Evolutionary conservation across 2,797 vertebrate genomes (phyloP).

Genomic region (Decapterus maruadsi): DNA sequence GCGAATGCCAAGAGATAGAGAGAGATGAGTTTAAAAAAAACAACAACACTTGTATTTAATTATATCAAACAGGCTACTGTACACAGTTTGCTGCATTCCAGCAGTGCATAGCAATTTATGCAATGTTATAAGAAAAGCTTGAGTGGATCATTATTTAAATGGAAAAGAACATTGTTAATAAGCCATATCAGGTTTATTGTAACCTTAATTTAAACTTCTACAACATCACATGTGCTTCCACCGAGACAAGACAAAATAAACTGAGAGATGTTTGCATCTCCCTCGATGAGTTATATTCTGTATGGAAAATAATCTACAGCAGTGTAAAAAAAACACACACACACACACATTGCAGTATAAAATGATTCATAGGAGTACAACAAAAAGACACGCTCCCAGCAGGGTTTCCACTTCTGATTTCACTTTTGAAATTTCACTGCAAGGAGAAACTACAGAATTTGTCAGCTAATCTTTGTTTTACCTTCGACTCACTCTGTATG

Average conservation of each 20-base stretch:
- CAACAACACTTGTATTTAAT: constrained; percentile 20
- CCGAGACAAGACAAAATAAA: not conserved
- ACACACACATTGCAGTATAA: too few relatives aligned
- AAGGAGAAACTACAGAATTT: not conserved
- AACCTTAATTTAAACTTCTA: not conserved
- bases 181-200: not conserved
- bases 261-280: not conserved
- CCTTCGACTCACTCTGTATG: not conserved
- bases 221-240: not conserved
- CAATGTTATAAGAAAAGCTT: not conserved
- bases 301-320: not conserved
- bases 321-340: not conserved
- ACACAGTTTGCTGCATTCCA: not conserved
- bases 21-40: not conserved
- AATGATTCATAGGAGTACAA: not conserved
- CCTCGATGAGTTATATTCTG: not conserved
- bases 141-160: not conserved
- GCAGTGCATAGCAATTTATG: not conserved
- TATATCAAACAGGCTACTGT: not conserved
- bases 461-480: not conserved
- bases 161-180: not conserved
- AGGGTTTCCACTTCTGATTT: not conserved
- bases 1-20: constrained; percentile 23
- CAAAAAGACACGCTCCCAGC: not conserved
- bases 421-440: not conserved